Percentiles rank a stretch among this genome's conserved stretches.
phyloP scores from a whole-genome alignment of 2,888 invertebrate species.

The Gerris lacustris region DNA sequence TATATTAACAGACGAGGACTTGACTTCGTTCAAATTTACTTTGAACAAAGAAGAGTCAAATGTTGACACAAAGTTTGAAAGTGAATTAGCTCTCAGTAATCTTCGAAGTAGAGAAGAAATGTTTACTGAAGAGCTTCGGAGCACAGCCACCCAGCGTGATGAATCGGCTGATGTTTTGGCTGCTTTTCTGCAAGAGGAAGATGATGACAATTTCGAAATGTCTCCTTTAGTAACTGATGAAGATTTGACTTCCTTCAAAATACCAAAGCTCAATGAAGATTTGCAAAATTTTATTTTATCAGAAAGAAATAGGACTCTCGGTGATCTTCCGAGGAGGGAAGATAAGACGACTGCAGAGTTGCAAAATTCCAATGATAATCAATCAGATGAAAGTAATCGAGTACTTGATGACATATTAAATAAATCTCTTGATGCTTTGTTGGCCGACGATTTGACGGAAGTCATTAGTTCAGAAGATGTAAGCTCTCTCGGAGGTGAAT shows the following conservation, averaged over 20 bases:
- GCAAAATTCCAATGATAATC: background rate
- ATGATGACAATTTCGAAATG: background rate
- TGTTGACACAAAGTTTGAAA: background rate
- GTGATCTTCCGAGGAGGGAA: background rate
- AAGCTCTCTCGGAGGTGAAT: background rate
- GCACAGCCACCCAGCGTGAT: too few relatives aligned
- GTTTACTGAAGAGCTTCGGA: background rate
- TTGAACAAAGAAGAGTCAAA: background rate
- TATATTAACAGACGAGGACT: too few relatives aligned
- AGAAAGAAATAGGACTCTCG: background rate
- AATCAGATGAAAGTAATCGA: background rate
- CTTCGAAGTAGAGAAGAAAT: background rate
- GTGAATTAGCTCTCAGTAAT: background rate
- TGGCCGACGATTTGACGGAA: background rate
- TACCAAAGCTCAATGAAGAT: background rate
- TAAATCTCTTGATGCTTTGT: slow-evolving; percentile 1
- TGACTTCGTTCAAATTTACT: too few relatives aligned
- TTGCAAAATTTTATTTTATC: background rate
- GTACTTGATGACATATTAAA: background rate
- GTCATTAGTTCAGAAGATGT: background rate
- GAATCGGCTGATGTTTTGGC: too few relatives aligned
- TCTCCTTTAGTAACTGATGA: background rate
- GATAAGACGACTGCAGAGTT: background rate
- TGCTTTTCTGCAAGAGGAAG: too few relatives aligned
- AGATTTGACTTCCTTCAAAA: background rate